Evolutionary conservation across 2,888 invertebrate species (phyloP), one percentile per base, ranked within the genome.

Genomic region (Chaetogeoica ovagalla): DNA sequence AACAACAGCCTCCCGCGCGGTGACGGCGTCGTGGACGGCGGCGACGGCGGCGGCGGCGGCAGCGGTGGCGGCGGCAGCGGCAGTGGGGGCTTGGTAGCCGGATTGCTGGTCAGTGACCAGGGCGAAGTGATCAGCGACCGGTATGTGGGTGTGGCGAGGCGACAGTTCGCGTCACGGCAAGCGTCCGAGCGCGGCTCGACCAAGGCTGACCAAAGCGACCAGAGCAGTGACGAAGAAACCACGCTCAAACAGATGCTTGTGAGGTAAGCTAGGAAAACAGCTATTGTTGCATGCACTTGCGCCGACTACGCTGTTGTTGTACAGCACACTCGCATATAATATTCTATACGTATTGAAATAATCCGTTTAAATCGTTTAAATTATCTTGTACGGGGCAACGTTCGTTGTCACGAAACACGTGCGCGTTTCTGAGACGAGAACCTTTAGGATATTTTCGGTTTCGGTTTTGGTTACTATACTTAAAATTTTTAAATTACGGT

Each of bases 191-290:
- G 79, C 71, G 71, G 79, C 63, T 79, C 79, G 71, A 79, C 43
- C 63, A 79, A 71, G 30, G 79, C 79, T 81, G 83, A 82, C 82
- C 83, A 81, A 81, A 83, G 77, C 77, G 79, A 79, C 71, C 57
- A 81, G 89, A 23, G 55, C 57, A 71, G 81, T 89, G 90, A 90
- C 87, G 94, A 95, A 91, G 94, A 95, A 90, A 93, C 94, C 88
- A 94, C 94, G 90, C 92, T 95, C 90, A 93, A 94, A 91, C 94
- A 94, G 92, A 91, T 95, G 90, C 94, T 95, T 89, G 92, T 94
- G 92, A 94, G 94, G 94, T 93, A 92, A 88, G 89, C 90, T 59
- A 30, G 30, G 68, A 19, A 30, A 30, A 30, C 75, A 63, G 21
- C 63, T 55, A 63, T 63, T 43, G 70, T 71, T 79, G 79, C 79